Base-by-base conservation (phyloP, 2,888 invertebrate species). In the Brassicogethes aeneus region DNA sequence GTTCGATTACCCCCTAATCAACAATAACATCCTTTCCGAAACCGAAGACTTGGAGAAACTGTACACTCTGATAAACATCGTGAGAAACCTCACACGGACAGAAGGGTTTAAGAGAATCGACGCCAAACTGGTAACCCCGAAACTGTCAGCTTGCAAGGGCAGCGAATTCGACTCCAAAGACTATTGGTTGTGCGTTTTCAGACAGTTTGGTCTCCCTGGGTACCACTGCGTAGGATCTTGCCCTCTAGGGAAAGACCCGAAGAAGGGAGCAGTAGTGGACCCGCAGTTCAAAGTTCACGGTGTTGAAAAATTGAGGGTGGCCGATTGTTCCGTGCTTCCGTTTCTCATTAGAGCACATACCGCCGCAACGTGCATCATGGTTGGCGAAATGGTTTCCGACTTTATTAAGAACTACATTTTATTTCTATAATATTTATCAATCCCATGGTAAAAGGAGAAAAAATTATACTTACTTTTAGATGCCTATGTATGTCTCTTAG, bases 401-500 rank as follows among this genome's bases (percentile, higher is more conserved):
- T 66, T 81, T 61, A 74, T 82, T 31, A 75, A 71, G 61, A 47
- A 44, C 8, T 3, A 14, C 15, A 2, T 36, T 36, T n/a, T n/a
- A n/a, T n/a, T n/a, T 14, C 10, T 39, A 17, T 34, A 36, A n/a
- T 16, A 36, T 33, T 30, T 7, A 32, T 15, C 16, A 8, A 23
- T 33, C 30, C 17, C 35, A 16, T 29, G 13, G 31, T 37, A 17
- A n/a, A n/a, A n/a, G n/a, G n/a, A n/a, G n/a, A n/a, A 7, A 23
- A 23, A 23, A 23, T 7, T 32, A 12, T 32, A 10, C 14, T 39
- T 51, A 88, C 89, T 75, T 86, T 79, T 41, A 89, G 72, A 55
- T 85, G 79, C 39, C 87, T 75, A 64, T 89, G 86, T 48, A 90
- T 82, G 65, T 90, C 89, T 48, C 89, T 75, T 58, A 87, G 79